Evolutionary conservation across 1,140 invertebrate species (phyloP).

Genomic region (Trachymyrmex septentrionalis): DNA sequence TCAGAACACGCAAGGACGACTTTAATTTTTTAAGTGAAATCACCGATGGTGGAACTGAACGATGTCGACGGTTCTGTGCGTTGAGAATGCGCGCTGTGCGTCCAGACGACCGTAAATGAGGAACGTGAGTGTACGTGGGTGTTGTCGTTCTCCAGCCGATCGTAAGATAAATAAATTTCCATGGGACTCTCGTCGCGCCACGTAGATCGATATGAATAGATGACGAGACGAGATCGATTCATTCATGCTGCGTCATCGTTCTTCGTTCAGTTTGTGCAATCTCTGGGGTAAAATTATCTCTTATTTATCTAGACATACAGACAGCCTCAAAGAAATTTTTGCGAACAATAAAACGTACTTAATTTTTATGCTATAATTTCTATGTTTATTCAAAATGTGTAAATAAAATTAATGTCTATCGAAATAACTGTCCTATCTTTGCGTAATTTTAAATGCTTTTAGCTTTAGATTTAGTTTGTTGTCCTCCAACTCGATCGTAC

Average conservation of each 20-base stretch:
- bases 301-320: conserved; percentile 34
- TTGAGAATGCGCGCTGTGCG: conserved; percentile 8
- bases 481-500: not conserved
- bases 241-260: conserved; percentile 41
- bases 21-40: not conserved
- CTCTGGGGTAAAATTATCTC: conserved; percentile 35
- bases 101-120: conserved; percentile 39
- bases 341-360: not conserved
- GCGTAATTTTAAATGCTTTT: not conserved
- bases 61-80: not conserved
- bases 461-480: not conserved
- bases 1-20: not conserved
- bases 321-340: conserved; percentile 34
- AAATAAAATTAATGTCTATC: not conserved
- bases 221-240: conserved; percentile 51
- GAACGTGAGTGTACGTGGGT: conserved; percentile 49
- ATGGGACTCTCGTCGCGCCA: conserved; percentile 33
- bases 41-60: not conserved
- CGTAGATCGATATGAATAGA: conserved; percentile 55
- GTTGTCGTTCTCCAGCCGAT: conserved; percentile 44
- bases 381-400: not conserved
- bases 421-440: not conserved
- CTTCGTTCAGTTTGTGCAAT: conserved; percentile 25
- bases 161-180: conserved; percentile 62
- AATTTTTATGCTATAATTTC: not conserved